Evolutionary conservation across 2,888 invertebrate species (phyloP).

Genomic region (Acleris literana): DNA sequence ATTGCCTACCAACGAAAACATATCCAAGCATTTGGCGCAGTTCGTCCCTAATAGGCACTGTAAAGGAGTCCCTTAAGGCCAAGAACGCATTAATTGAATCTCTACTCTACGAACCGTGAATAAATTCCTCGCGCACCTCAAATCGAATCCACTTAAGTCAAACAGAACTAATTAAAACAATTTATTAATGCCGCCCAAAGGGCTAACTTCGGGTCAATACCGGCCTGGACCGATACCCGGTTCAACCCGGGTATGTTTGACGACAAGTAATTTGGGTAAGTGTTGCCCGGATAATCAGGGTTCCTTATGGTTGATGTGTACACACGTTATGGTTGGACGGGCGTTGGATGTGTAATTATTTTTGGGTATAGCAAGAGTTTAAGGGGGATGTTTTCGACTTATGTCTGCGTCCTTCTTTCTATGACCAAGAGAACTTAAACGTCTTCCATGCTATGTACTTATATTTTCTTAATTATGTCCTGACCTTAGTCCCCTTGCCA

Average conservation of each 20-base stretch:
- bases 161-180: constrained; percentile 28
- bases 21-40: no score
- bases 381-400: no score
- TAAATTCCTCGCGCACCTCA: not conserved
- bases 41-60: no score
- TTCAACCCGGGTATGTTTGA: constrained; percentile 18
- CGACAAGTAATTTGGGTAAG: constrained; percentile 34
- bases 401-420: no score
- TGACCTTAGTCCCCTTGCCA: no score
- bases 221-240: constrained; percentile 1
- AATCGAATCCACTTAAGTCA: not conserved
- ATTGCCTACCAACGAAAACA: no score
- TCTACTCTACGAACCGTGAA: not conserved
- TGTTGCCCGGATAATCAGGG: constrained; percentile 25
- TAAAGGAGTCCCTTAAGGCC: no score
- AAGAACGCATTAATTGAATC: not conserved
- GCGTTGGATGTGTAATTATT: not conserved
- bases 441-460: no score
- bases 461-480: no score
- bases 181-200: constrained; percentile 24
- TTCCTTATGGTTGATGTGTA: constrained; percentile 35
- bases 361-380: no score
- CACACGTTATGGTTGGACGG: constrained; percentile 15
- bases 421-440: no score
- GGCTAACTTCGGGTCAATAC: constrained; percentile 22